Conservation (phyloP, 2,888 invertebrate species). For the Sarcophaga caerulescens region DNA sequence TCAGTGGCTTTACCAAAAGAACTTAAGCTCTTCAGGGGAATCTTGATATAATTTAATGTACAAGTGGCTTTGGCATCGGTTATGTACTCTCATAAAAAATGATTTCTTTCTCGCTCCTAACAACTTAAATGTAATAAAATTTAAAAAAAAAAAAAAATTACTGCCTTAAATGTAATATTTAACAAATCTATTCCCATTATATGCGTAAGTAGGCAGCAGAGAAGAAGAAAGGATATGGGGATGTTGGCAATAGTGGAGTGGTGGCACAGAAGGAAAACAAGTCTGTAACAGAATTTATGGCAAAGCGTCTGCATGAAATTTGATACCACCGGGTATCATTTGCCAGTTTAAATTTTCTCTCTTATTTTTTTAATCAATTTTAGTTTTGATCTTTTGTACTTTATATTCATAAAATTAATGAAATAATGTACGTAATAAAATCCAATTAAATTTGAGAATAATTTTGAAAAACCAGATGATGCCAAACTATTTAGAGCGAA, state of each 20-base stretch:
- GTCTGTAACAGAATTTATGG: constrained; percentile 77
- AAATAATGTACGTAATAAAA: constrained; percentile 4
- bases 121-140: constrained; percentile 38
- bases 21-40: constrained; percentile 51
- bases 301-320: constrained; percentile 71
- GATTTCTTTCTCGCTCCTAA: constrained; percentile 18
- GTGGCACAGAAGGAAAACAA: constrained; percentile 63
- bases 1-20: constrained; percentile 1
- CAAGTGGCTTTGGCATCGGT: constrained; percentile 22
- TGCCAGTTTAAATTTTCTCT: constrained; percentile 43
- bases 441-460: not conserved
- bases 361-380: constrained; percentile 26
- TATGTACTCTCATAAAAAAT: constrained; percentile 29
- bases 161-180: constrained; percentile 49
- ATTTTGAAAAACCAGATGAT: not conserved
- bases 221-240: not conserved
- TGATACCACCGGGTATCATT: constrained; percentile 73
- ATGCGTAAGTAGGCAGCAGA: not conserved
- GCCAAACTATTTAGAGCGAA: not conserved
- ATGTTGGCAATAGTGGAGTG: not conserved
- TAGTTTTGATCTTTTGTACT: constrained; percentile 3
- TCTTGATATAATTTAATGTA: constrained; percentile 50
- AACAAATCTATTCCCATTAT: constrained; percentile 5
- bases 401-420: constrained; percentile 8
- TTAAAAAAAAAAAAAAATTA: constrained; percentile 49